Base-by-base conservation (phyloP, 2,113 vertebrate species). In the Marmota flaviventris region DNA sequence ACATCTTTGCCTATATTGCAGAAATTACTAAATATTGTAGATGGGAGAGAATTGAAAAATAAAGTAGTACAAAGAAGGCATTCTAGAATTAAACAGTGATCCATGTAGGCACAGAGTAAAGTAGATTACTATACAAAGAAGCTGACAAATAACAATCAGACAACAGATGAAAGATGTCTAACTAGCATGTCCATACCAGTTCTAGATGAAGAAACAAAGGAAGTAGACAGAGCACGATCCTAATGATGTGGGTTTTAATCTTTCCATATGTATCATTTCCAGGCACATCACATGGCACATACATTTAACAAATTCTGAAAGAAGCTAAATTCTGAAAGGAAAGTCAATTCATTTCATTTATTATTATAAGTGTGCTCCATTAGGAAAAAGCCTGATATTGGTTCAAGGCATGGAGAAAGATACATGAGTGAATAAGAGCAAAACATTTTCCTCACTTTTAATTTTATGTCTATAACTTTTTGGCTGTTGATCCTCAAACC, bases 111-210 rank as follows among this genome's bases (percentile, higher is more conserved):
- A 84, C 4, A 8, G 92, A 39, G 10, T 51, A 96, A 95, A 82
- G 61, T n/a, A 79, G 22, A 25, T 72, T 95, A 65, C 79, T 85
- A 73, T 78, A 83, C 25, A 93, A 51, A 84, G 45, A 91, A 85
- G 42, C 48, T 93, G 83, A 89, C 53, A 89, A 93, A 53, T 92
- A 77, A 65, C 32, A 83, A 70, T 58, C 51, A 73, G 76, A 89
- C 32, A 42, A 94, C 56, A 88, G 83, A 95, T 95, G 76, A 92
- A 75, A 70, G 92, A 70, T 93, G 51, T 78, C 58, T 94, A 51
- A 56, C 13, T 6, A 10, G 29, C 34, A 76, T 5, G 37, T 51
- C 75, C 65, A 34, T 24, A 84, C 22, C 14, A 56, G 10, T 39
- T 72, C 13, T 76, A 48, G 45, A 58, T 73, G 29, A 65, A 77